Base-by-base conservation (phyloP, 2,113 vertebrate genomes). In the Grammomys dolichurus region DNA sequence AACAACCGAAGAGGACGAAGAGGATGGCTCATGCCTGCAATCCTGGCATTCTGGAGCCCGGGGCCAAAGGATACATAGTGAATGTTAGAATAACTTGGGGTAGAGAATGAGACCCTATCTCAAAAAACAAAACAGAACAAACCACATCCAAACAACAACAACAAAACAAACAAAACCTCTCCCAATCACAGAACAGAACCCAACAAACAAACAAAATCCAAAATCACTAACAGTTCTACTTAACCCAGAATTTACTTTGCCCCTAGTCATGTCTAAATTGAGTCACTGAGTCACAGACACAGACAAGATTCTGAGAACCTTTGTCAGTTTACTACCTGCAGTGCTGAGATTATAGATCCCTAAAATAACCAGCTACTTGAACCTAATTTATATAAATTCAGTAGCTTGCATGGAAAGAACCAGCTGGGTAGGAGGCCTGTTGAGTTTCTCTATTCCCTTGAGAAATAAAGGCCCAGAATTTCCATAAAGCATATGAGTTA, bases 401-500 rank as follows among this genome's bases (percentile, higher is more conserved):
- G 36, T n/a, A 67, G 60, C 78, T 87, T 40, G 19, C 46, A 77
- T 78, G 72, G 76, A 85, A 95, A 96, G 77, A 90, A 77, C 48
- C 40, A 77, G 89, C 84, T 93, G 65, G 26, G 82, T 48, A 89
- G 84, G 70, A 97, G 81, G 86, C 46, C 88, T 97, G 48, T 95
- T 93, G 78, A 76, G 80, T 91, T 94, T 76, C 92, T 91, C 86
- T 56, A 56, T 76, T 90, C 78, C 87, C 89, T 95, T 60, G 95
- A 95, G 95, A 97, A 96, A 97, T 91, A 95, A 92, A 87, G 26
- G 17, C 89, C 26, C 28, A 86, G 91, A 77, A 92, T 97, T 97
- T 97, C 91, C 95, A 94, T 88, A 92, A 85, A 96, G 93, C 93
- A 94, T 96, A 87, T 70, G 56, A 92, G 87, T 85, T 93, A 89